Evolutionary conservation across 2,888 invertebrate genomes (phyloP).

Genomic region (Hydriomena furcata): DNA sequence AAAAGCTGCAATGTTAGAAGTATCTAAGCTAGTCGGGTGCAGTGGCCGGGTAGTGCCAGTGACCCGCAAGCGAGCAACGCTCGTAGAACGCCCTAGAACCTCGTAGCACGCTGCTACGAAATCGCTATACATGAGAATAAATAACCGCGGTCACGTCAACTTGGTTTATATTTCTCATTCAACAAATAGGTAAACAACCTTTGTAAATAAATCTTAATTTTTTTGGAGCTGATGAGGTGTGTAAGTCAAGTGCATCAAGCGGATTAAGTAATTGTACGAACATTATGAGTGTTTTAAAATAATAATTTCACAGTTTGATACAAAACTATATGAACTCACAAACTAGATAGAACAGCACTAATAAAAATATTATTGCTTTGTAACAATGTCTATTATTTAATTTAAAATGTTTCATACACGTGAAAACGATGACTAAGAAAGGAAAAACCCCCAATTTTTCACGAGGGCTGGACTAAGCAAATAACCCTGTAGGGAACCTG

Average conservation of each 20-base stretch:
- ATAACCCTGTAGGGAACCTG: background rate
- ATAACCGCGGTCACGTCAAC: conserved; percentile 36
- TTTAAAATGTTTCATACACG: too few species aligned
- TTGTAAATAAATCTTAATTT: conserved; percentile 24
- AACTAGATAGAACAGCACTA: too few species aligned
- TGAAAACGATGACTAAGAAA: conserved; percentile 10
- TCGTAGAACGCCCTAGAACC: conserved; percentile 43
- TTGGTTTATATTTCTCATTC: conserved; percentile 23
- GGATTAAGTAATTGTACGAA: conserved; percentile 13
- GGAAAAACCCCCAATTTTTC: background rate
- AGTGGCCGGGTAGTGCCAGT: conserved; percentile 78
- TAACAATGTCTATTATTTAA: too few species aligned
- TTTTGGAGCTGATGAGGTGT: conserved; percentile 19
- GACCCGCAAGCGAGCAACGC: conserved; percentile 63
- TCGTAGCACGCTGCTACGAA: conserved; percentile 64
- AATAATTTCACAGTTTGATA: too few species aligned
- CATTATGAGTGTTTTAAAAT: conserved; percentile 5
- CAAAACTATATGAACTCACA: too few species aligned
- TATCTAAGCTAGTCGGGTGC: conserved; percentile 79
- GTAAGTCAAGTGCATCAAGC: conserved; percentile 16
- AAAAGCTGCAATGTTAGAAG: conserved; percentile 77
- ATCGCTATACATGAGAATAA: conserved; percentile 57
- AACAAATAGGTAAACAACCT: conserved; percentile 27
- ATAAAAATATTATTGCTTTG: too few species aligned
- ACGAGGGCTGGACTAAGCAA: conserved; percentile 7